Base-by-base conservation (phyloP, 2,797 vertebrate genomes). In the Acanthurus lineatus region DNA sequence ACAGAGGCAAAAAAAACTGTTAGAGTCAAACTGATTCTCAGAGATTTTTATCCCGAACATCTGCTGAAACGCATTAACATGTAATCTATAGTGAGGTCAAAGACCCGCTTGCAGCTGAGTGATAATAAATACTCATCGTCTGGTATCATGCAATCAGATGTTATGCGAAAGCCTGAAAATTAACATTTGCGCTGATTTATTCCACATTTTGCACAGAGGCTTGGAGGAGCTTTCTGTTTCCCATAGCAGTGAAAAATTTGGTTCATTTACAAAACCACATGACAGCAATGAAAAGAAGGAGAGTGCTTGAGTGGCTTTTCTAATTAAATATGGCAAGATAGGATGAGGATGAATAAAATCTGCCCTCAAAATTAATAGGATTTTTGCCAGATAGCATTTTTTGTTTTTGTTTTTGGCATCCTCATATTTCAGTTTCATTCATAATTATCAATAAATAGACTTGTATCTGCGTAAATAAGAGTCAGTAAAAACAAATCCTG, bases 61-160 rank as follows among this genome's bases (percentile, higher is more conserved):
- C 9, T 73, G 56, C 47, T 42, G 1, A 71, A 74, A 69, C 47
- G 63, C 62, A 40, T 68, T 65, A 25, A n/a, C 2, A 32, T 25
- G 22, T 69, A 53, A 20, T 59, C 51, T 57, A 42, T 35, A 19
- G 15, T 58, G 57, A 70, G 1, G 1, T 69, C 49, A 35, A 4
- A 11, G 32, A 51, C 28, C 6, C 16, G 17, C 4, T 16, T 63
- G 10, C 53, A 4, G 8, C 52, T 47, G 19, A 75, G 42, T 25
- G 62, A 68, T 62, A 17, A 65, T 16, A 68, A 48, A 65, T 53
- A 40, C 32, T 60, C 49, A 54, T 53, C 52, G 1, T 5, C 48
- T 16, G 11, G 16, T n/a, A 10, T 6, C 32, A 1, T 16, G n/a
- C 35, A 66, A 28, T 71, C 22, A 67, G 11, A 61, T 78, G 52